Percentiles rank a stretch among this genome's conserved stretches.
phyloP scores from a whole-genome alignment of 2,797 vertebrate species.

The Eulemur coronatus region DNA sequence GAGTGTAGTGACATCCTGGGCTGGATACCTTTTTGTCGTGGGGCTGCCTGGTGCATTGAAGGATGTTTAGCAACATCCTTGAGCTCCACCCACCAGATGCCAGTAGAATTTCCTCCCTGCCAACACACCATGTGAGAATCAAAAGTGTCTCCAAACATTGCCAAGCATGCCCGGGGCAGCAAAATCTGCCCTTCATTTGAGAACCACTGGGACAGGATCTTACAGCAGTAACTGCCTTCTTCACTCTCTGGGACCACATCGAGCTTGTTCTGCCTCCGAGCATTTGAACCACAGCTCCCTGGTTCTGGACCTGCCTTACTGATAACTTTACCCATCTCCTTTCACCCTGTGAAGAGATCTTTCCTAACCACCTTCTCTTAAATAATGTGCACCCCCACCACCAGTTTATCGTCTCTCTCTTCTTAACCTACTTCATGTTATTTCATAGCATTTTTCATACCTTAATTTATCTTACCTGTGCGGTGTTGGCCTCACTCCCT shows the following conservation, averaged over 20 bases:
- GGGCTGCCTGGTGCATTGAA: too few relatives aligned
- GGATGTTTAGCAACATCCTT: not conserved
- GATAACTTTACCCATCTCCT: not conserved
- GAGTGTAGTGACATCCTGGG: not conserved
- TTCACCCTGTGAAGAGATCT: not conserved
- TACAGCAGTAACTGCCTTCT: not conserved
- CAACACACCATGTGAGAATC: accelerated
- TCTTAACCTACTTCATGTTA: not conserved
- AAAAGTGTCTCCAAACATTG: not conserved
- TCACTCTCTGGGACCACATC: accelerated
- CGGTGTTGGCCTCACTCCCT: not conserved
- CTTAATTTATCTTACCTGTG: not conserved
- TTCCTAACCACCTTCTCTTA: not conserved
- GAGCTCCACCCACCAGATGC: not conserved
- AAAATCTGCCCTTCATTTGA: accelerated
- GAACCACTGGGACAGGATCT: not conserved
- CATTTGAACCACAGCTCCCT: accelerated
- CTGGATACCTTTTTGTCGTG: not conserved
- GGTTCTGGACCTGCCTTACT: not conserved
- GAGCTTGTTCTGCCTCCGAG: not conserved
- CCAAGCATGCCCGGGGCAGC: accelerated
- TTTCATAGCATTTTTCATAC: not conserved
- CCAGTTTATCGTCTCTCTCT: not conserved
- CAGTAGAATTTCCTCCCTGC: too few relatives aligned
- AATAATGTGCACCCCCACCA: too few relatives aligned